Evolutionary conservation across 2,797 vertebrate species (phyloP), one percentile per base, ranked within the genome.

Genomic region (Sebastes hopkinsi): DNA sequence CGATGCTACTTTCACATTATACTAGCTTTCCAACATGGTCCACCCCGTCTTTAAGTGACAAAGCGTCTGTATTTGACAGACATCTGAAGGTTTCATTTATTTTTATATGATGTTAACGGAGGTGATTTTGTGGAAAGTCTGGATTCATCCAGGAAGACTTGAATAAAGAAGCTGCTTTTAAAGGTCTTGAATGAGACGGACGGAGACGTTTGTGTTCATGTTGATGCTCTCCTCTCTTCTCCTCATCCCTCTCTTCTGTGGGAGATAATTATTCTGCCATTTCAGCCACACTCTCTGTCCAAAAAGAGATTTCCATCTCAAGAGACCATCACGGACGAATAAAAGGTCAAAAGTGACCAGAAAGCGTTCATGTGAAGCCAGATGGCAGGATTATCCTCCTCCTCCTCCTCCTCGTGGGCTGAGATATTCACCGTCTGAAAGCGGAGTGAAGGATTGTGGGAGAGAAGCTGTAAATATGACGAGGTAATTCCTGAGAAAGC

Each of bases 401-500:
- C 32, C 34, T 22, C 58, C 34, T 23, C 58, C 65, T 66, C 27
- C 38, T 62, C 3, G 8, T n/a, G 64, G 8, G 8, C n/a, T 29
- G 13, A 32, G 29, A 70, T 46, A 60, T 34, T 59, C 6, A 34
- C 73, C 61, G 5, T 72, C 18, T 60, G 30, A 74, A 59, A 70
- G 60, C 7, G 6, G 50, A 79, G 84, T 46, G 79, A 79, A 58
- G 75, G 54, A 84, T 72, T 82, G 67, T 82, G 81, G 62, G 82
- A 77, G 42, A 70, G 54, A 22, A 18, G 52, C 76, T 12, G 73
- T 74, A 69, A 83, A 84, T 75, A 36, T 59, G 80, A 71, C 5
- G 52, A 81, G 79, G 83, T 82, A 71, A 78, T 82, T 91, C 78
- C 64, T 42, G 36, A 78, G 73, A 85, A 84, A 71, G 77, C 50